Base-by-base conservation (phyloP, 2,888 invertebrate genomes). In the Geophilus truncorum region DNA sequence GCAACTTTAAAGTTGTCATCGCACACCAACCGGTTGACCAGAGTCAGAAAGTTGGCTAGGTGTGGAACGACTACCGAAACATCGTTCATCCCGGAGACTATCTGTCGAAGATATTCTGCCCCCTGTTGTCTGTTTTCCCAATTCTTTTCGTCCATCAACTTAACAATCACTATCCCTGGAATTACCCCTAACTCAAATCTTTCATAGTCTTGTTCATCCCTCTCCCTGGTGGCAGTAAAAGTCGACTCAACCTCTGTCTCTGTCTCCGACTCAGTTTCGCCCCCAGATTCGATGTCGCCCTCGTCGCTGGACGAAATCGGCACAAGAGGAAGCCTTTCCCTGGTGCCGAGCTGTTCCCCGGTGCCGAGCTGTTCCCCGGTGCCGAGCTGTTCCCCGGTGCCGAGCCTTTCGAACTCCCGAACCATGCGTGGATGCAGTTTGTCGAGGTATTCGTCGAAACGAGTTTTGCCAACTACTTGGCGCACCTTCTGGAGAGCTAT, bases 11-110 rank as follows among this genome's bases (percentile, higher is more conserved):
- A 89, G 84, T 89, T 90, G 81, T 90, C 89, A 86, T 93, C 93
- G 82, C 92, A 91, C 40, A 91, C 89, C 23, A 90, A 85, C 78
- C 87, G 86, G 62, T 87, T 87, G 25, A 93, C 87, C 32, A 92
- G 90, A 83, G 90, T 89, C 81, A 93, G 88, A 82, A 93, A 89
- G 32, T 90, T 89, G 83, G 90, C 89, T 84, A 93, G 87, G 85
- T 91, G 89, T 1, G 91, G 90, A 84, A 91, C 89, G 78, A 92
- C 88, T 77, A 88, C 85, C 23, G 88, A 87, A 82, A 90, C 83
- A 80, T 89, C 89, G 32, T 89, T 87, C 1, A 90, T 88, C 51
- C 88, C 88, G 82, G 88, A 88, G 36, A 93, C 86, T 36, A 90
- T 88, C 18, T 87, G 87, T 82, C 90, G 88, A 77, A 92, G 87